These are phyloP conservation scores for Oreochromis mossambicus DNA, from an alignment of 2,797 vertebrate genomes.

Conservation along the genomic window DNA sequence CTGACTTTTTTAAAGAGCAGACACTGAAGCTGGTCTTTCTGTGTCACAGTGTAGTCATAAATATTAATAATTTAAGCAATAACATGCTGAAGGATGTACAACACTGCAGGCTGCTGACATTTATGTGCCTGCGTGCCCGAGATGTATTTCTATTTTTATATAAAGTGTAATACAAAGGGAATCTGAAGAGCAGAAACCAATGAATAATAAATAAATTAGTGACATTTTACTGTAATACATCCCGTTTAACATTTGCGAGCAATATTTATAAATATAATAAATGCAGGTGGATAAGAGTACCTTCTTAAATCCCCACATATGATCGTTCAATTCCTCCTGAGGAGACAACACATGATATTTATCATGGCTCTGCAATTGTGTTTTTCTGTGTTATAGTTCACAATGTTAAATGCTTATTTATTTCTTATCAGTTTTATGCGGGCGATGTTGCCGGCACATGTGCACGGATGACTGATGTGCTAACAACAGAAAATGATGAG, in stretches of 20 bases:
- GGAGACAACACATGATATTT: neutral
- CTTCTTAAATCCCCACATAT: neutral
- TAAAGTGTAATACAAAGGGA: neutral
- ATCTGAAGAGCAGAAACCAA: neutral
- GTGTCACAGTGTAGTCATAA: neutral
- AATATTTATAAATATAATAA: neutral
- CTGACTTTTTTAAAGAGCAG: neutral
- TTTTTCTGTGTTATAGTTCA: neutral
- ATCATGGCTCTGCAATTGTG: neutral
- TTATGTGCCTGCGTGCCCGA: rapidly evolving
- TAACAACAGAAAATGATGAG: neutral
- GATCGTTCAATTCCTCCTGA: neutral
- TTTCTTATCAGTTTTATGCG: neutral
- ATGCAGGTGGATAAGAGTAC: neutral
- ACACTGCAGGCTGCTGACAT: neutral
- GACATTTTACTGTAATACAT: neutral
- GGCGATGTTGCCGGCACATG: neutral
- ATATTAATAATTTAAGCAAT: neutral
- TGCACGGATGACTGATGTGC: rapidly evolving
- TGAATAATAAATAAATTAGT: neutral
- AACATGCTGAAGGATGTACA: neutral
- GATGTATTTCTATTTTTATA: neutral
- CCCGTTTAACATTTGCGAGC: neutral
- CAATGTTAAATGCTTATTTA: rapidly evolving
- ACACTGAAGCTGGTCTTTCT: neutral